Conservation (phyloP, 2,888 invertebrate genomes). For the Branchinecta sandiegonensis region DNA sequence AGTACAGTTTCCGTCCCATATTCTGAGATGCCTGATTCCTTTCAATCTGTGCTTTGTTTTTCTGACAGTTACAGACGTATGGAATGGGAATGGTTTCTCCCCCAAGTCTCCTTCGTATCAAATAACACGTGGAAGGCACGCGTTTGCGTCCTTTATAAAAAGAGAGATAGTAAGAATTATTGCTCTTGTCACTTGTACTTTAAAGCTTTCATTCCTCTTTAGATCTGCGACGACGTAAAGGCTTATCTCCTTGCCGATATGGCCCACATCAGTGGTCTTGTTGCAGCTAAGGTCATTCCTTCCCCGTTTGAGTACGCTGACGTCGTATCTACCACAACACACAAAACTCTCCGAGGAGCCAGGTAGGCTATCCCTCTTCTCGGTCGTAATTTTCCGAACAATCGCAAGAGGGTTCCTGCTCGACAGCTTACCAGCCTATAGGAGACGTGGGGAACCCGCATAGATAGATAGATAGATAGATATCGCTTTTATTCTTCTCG, state of each 20-base stretch:
- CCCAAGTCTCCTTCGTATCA: too few species aligned
- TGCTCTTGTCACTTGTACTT: not conserved
- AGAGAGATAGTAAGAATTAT: not conserved
- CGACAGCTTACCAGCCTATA: too few species aligned
- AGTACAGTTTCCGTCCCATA: too few species aligned
- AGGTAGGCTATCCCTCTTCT: slow-evolving; percentile 28
- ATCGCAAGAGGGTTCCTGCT: too few species aligned
- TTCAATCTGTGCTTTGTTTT: too few species aligned
- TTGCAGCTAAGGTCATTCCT: slow-evolving; percentile 73
- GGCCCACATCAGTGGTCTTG: slow-evolving; percentile 87
- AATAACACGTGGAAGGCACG: too few species aligned
- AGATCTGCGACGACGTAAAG: slow-evolving; percentile 60
- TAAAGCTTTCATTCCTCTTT: not conserved
- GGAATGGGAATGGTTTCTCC: too few species aligned
- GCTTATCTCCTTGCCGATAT: slow-evolving; percentile 85
- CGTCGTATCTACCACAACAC: slow-evolving; percentile 85
- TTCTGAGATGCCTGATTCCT: too few species aligned
- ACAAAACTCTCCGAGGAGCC: slow-evolving; percentile 72
- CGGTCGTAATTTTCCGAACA: not conserved
- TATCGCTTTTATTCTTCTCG: too few species aligned
- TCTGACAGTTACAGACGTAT: too few species aligned
- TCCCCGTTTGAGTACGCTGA: slow-evolving; percentile 82
- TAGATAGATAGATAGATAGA: too few species aligned
- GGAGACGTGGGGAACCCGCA: too few species aligned
- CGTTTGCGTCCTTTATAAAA: not conserved